These are phyloP conservation scores for Tokudaia muenninki DNA, from an alignment of 2,797 vertebrate species.

Conservation along the genomic window DNA sequence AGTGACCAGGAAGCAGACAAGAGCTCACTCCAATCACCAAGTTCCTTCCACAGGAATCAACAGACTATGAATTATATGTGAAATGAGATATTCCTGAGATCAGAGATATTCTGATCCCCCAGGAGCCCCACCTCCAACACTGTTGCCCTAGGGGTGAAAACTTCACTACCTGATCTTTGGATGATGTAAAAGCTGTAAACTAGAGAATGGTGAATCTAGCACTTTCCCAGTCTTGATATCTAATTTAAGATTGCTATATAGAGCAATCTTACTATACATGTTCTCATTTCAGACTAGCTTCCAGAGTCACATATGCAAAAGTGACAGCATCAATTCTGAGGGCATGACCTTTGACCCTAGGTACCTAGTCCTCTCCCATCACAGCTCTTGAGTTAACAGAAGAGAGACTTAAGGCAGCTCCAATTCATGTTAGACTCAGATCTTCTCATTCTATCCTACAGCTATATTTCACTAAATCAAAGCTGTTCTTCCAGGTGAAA, in stretches of 20 bases:
- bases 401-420: conserved; percentile 6
- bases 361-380: neutral
- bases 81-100: neutral
- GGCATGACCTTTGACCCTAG: neutral
- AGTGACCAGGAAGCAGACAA: neutral
- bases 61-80: neutral
- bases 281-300: neutral
- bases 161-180: neutral
- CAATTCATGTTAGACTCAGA: neutral
- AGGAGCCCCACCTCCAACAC: neutral
- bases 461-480: neutral
- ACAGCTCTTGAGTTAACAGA: neutral
- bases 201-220: neutral
- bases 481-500: neutral
- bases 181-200: neutral
- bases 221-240: neutral
- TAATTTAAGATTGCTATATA: neutral
- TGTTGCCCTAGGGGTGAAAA: neutral
- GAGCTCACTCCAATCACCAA: neutral
- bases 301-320: neutral
- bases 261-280: neutral
- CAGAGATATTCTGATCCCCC: neutral
- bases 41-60: neutral
- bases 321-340: neutral
- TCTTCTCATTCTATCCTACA: neutral